Base-by-base conservation (phyloP, 2,113 vertebrate species). In the Crotalus horridus region DNA sequence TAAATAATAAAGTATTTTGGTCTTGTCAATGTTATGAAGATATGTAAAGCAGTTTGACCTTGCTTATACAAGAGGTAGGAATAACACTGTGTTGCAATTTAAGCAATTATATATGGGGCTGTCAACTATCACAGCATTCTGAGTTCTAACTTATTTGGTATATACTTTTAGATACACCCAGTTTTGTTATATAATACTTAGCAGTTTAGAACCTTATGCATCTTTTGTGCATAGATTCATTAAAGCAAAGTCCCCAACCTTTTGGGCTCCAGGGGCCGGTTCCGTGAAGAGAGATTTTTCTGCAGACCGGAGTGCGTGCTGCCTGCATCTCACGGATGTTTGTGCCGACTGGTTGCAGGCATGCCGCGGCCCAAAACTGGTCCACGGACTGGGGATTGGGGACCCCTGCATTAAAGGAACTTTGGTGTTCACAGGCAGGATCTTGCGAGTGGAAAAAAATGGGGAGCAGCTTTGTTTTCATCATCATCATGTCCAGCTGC, bases 151-250 rank as follows among this genome's bases (percentile, higher is more conserved):
- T 51, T 26, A 51, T 53, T 87, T 87, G 39, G 10, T 24, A 46
- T 51, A 11, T 4, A 48, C 43, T 51, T 85, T 54, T 92, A 93
- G 24, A 89, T 89, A 90, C 96, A 95, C 88, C 91, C 29, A 26
- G 56, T 17, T n/a, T 43, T 21, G 17, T 58, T 59, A 55, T 58
- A 15, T 85, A 46, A 33, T 54, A 33, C 93, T 96, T 93, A 23
- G 55, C 29, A 23, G 85, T 53, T 87, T 87, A 24, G 2, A 87
- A 29, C 24, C 4, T 24, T 86, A 4, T 33, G 64, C 13, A 33
- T 74, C n/a, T 74, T 74, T 26, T 86, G 85, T 24, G 54, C 54
- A 15, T 29, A 7, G 15, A 9, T 7, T 21, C 24, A 59, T 91
- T 59, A 51, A 51, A 51, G 48, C 48, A 1, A 51, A 51, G 48